Evolutionary conservation across 2,113 vertebrate species (phyloP), one percentile per base, ranked within the genome.

Genomic region (Labrus mixtus): DNA sequence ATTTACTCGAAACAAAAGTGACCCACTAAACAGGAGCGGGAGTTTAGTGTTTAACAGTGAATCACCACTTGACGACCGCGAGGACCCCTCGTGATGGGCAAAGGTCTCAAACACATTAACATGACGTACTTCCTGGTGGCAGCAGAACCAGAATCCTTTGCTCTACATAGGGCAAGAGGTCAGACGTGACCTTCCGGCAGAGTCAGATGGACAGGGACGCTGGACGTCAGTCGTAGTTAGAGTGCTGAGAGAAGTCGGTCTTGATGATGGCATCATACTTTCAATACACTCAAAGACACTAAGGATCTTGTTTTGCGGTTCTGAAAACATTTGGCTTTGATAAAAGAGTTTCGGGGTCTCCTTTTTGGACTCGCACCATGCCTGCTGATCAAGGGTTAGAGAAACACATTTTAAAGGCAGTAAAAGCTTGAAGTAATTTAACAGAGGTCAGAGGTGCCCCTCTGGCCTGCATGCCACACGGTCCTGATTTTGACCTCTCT

Each of bases 41-140:
- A 20, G 77, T 56, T 29, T 20, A 33, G 39, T 19, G 11, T 68
- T 75, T 58, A 25, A 37, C 29, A 9, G 19, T 57, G 54, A 73
- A 61, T 2, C 54, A 8, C 22, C 50, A 54, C 4, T 2, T 51
- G 51, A 62, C 39, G 33, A 8, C 8, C 9, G 1, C 23, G 58
- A 37, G 66, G 20, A 13, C 19, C 15, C 15, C 77, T 75, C 33
- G 11, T 82, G 75, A 80, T 19, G 11, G 8, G 15, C 5, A 9
- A 75, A 76, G 22, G 10, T 23, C n/a, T 20, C 12, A 71, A 74
- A 68, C 63, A 39, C 58, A 76, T 77, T 67, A 81, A 80, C 64
- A n/a, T n/a, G 20, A 48, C 33, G 5, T 55, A 65, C 51, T 78
- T 68, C 61, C 69, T 54, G 55, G 46, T 50, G 36, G 29, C 11